Conservation (phyloP, 2,888 invertebrate species). For the Amaurobius ferox region DNA sequence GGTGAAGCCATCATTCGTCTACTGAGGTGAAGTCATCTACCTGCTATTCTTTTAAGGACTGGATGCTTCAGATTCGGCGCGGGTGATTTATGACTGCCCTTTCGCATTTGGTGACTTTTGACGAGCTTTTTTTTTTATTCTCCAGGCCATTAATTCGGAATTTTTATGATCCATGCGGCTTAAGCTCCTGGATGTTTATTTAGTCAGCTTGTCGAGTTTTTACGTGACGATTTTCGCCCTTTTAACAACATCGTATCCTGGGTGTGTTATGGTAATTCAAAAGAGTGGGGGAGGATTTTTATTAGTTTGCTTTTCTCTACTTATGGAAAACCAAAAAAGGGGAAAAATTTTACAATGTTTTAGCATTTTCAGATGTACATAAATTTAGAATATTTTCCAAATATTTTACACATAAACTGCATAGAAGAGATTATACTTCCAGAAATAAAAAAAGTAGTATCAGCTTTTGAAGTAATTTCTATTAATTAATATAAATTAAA, state of each 20-base stretch:
- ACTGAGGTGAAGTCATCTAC: neutral
- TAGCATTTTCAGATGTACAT: too few relatives aligned
- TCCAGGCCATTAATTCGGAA: slow-evolving; percentile 42
- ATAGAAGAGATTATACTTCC: too few relatives aligned
- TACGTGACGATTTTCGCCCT: neutral
- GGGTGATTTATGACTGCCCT: slow-evolving; percentile 34
- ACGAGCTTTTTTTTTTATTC: slow-evolving; percentile 32
- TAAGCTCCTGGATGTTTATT: slow-evolving; percentile 42
- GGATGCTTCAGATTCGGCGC: slow-evolving; percentile 27
- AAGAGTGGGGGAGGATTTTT: neutral
- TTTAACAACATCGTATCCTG: neutral
- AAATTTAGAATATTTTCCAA: too few relatives aligned
- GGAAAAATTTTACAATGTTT: too few relatives aligned
- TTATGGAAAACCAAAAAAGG: too few relatives aligned
- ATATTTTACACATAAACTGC: too few relatives aligned
- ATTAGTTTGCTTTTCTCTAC: neutral
- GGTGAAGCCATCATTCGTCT: slow-evolving; percentile 27
- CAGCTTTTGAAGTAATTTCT: too few relatives aligned
- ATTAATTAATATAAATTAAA: too few relatives aligned
- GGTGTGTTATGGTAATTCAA: neutral
- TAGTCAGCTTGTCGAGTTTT: slow-evolving; percentile 28
- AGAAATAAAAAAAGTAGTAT: too few relatives aligned
- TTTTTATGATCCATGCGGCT: slow-evolving; percentile 33
- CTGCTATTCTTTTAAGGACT: too few relatives aligned
- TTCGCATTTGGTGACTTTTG: slow-evolving; percentile 22